A percentile compares a stretch with the other conserved stretches of the same genome.
phyloP scores from a whole-genome alignment of 2,888 invertebrate genomes.

The Melolontha melolontha region DNA sequence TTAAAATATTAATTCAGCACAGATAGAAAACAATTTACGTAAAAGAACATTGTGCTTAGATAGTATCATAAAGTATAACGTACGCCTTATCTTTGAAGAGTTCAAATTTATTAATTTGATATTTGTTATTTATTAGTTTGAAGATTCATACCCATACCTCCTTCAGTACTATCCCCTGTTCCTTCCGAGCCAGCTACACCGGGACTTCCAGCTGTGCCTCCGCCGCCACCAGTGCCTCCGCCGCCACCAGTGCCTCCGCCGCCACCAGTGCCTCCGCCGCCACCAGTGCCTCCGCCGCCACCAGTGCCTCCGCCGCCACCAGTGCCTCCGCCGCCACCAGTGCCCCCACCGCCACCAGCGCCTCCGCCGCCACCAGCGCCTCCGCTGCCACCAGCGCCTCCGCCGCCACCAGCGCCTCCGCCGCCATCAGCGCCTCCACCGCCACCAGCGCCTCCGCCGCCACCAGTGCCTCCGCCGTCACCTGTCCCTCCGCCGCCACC shows the following conservation, averaged over 20 bases:
- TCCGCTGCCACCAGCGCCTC: conserved; percentile 77
- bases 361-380: conserved; percentile 36
- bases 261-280: conserved; percentile 28
- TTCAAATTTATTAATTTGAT: too few relatives aligned
- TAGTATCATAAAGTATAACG: too few relatives aligned
- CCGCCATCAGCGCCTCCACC: conserved; percentile 12
- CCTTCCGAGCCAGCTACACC: conserved; percentile 7
- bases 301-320: conserved; percentile 19
- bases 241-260: conserved; percentile 28
- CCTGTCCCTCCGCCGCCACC: conserved; percentile 41
- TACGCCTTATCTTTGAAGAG: too few relatives aligned
- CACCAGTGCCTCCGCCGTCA: conserved; percentile 16
- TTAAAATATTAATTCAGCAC: too few relatives aligned
- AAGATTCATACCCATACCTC: conserved; percentile 5
- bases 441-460: conserved; percentile 6
- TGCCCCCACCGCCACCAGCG: conserved; percentile 26
- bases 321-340: conserved; percentile 4
- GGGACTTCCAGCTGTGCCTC: conserved; percentile 3
- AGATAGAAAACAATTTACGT: too few relatives aligned
- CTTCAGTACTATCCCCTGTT: conserved; percentile 6
- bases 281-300: conserved; percentile 17
- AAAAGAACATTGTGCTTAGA: too few relatives aligned
- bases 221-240: conserved; percentile 34
- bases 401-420: conserved; percentile 74
- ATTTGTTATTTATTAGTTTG: too few relatives aligned